Evolutionary conservation across 2,888 invertebrate species (phyloP), one percentile per base, ranked within the genome.

Genomic region (Rosalia funebris): DNA sequence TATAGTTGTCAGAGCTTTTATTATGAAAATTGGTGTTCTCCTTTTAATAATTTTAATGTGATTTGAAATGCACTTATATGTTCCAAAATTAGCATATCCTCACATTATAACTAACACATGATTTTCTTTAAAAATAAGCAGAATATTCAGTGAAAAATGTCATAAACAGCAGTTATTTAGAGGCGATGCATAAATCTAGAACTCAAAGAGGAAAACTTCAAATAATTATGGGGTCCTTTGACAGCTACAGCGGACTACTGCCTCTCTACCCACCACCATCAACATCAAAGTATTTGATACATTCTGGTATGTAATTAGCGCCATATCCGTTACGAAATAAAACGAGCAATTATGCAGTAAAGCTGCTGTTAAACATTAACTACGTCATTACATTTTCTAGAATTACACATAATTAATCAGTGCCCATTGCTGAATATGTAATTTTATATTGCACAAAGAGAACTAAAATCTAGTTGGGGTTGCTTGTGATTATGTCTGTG

Each of bases 311-410:
- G 25, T 16, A 31, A 46, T 32, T 32, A 32, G 11, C 1, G 10
- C n/a, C 14, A 32, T 46, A 32, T 12, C 15, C 32, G 25, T 32
- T 46, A 12, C 15, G 32, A n/a, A 32, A 16, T 46, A 46, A 46
- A 45, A 46, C 16, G 32, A n/a, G 15, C 15, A 46, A 15, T 32
- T 16, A 46, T 5, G 12, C n/a, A 12, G 15, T 16, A 46, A 44
- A 25, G 25, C 11, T 11, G 2, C 14, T 25, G 19, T 44, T 12
- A 44, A 44, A 25, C 25, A 5, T 25, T 44, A 44, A 44, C 4
- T 44, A 12, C 44, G 5, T 44, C 14, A 20, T 17, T 17, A 41
- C 41, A 41, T 25, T 20, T 44, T 19, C 20, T 12, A 14, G 12
- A 1, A 17, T 42, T 42, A n/a, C 34, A 34, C 34, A 34, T 34